Conservation (phyloP, 2,797 vertebrate genomes). For the Sebastes iracundus region DNA sequence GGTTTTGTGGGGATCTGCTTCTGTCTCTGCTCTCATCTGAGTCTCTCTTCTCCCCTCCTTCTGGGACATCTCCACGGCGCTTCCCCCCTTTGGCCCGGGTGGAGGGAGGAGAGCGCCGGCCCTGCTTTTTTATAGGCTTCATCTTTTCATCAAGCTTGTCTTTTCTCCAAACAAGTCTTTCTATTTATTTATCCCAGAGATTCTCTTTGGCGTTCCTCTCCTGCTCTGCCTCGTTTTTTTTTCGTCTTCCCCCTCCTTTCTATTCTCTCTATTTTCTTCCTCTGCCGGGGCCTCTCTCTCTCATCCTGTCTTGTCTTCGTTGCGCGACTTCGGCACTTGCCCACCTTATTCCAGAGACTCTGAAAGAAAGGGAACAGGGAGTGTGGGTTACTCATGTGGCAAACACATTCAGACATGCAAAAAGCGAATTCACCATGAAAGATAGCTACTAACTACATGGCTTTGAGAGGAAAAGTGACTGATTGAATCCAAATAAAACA, state of each 20-base stretch:
- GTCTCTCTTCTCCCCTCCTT: conserved; percentile 83
- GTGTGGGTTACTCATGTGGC: conserved; percentile 56
- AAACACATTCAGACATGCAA: conserved; percentile 59
- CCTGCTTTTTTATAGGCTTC: conserved; percentile 91
- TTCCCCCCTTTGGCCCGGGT: conserved; percentile 89
- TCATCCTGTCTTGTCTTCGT: conserved; percentile 68
- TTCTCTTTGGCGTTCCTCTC: conserved; percentile 62
- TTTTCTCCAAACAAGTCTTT: conserved; percentile 64
- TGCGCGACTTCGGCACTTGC: conserved; percentile 60
- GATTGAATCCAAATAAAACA: conserved; percentile 28
- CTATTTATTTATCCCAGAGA: conserved; percentile 72
- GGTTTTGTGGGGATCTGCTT: conserved; percentile 75
- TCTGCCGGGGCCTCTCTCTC: conserved; percentile 66
- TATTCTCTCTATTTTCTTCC: conserved; percentile 62
- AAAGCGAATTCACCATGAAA: conserved; percentile 39
- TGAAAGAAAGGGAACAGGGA: conserved; percentile 66
- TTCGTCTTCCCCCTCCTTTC: conserved; percentile 39
- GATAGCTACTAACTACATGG: conserved; percentile 16
- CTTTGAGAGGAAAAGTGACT: conserved; percentile 22
- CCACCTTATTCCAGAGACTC: conserved; percentile 70
- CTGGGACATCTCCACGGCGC: conserved; percentile 79
- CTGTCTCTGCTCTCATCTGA: conserved; percentile 76
- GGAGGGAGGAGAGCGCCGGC: conserved; percentile 86
- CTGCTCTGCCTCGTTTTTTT: conserved; percentile 45
- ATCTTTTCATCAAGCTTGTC: conserved; percentile 78